Conservation (phyloP, 2,113 vertebrate species). For the Cepphus grylle region DNA sequence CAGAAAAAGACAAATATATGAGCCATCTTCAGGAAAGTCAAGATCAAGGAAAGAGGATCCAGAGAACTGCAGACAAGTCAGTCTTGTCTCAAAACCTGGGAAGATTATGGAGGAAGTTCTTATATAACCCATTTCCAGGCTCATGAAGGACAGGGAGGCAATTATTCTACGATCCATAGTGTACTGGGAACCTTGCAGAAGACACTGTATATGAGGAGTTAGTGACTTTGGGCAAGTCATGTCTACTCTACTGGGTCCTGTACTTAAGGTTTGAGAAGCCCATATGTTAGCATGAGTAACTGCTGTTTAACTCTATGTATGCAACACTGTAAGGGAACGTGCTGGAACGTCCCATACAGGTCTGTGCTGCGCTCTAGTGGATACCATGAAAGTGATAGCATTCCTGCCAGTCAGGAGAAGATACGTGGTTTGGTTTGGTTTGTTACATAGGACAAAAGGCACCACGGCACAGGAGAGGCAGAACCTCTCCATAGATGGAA, state of each 20-base stretch:
- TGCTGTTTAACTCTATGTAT: rapidly evolving
- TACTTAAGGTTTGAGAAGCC: neutral
- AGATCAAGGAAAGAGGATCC: neutral
- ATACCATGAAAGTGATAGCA: neutral
- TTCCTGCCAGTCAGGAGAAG: neutral
- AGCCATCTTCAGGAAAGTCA: neutral
- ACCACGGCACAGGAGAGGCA: neutral
- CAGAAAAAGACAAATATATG: neutral
- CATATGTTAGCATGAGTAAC: neutral
- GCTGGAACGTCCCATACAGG: neutral
- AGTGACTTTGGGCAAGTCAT: neutral
- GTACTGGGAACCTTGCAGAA: neutral
- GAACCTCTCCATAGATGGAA: neutral
- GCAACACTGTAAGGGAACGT: neutral
- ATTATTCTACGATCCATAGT: neutral
- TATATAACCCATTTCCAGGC: neutral
- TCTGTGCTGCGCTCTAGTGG: neutral
- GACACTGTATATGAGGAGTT: neutral
- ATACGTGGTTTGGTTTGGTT: neutral
- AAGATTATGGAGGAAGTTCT: neutral
- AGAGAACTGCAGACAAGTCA: neutral
- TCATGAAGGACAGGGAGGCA: neutral
- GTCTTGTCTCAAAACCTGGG: neutral
- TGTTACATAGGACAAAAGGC: neutral
- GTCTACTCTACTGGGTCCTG: neutral